Percentiles rank a stretch among this genome's conserved stretches.
Conservation (phyloP, 1,140 invertebrate genomes). For the Neodiprion virginianus region DNA sequence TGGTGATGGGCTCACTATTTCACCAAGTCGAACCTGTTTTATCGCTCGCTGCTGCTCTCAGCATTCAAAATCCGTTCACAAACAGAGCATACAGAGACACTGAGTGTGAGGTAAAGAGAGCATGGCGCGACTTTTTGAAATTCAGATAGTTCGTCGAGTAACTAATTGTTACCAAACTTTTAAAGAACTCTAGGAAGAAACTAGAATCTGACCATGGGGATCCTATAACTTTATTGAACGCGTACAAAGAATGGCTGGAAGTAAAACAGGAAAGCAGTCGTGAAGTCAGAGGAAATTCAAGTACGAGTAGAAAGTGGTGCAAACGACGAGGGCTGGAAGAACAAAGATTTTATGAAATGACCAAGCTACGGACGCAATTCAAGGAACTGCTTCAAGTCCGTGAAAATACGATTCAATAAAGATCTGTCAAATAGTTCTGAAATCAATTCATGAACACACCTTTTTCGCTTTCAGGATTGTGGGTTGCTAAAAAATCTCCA, state of each 20-base stretch:
- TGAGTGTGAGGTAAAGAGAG: slow-evolving; percentile 74
- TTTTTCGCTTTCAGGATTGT: slow-evolving; percentile 65
- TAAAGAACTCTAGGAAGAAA: slow-evolving; percentile 76
- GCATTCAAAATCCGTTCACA: slow-evolving; percentile 93
- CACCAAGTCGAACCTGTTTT: slow-evolving; percentile 91
- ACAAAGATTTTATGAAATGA: slow-evolving; percentile 95
- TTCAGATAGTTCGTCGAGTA: slow-evolving; percentile 11
- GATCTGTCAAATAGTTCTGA: slow-evolving; percentile 19
- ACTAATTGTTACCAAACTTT: slow-evolving; percentile 26
- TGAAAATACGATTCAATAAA: slow-evolving; percentile 8
- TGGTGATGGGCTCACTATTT: slow-evolving; percentile 92
- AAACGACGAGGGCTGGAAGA: slow-evolving; percentile 89
- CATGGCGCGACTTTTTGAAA: background rate
- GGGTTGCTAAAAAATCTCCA: slow-evolving; percentile 69
- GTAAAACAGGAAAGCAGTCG: slow-evolving; percentile 67
- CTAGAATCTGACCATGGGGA: slow-evolving; percentile 95
- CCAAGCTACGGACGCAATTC: slow-evolving; percentile 91
- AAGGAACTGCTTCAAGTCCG: slow-evolving; percentile 79
- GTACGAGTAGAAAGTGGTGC: slow-evolving; percentile 82
- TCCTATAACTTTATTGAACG: slow-evolving; percentile 89
- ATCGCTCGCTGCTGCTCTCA: slow-evolving; percentile 89
- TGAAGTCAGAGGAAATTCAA: slow-evolving; percentile 44
- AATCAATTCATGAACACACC: slow-evolving; percentile 18
- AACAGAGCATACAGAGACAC: slow-evolving; percentile 85
- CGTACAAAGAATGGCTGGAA: slow-evolving; percentile 90